Evolutionary conservation across 2,888 invertebrate species (phyloP), one percentile per base, ranked within the genome.

Genomic region (Drosophila vallismaia): DNA sequence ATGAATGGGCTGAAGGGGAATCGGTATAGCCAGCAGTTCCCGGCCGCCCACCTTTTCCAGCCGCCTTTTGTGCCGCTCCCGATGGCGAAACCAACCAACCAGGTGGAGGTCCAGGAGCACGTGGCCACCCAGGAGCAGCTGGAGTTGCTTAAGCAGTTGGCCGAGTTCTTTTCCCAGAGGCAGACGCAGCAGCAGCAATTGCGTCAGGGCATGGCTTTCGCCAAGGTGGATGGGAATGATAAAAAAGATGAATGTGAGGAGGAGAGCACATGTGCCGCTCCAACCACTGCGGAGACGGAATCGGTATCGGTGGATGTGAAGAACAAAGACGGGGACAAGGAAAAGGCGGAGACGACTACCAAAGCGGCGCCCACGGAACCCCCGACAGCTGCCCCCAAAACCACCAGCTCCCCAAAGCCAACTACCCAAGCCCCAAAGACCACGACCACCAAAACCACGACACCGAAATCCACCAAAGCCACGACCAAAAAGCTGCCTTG

Each of bases 71-170:
- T 57, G 8, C 57, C 50, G 2, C 5, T 31, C 9, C 36, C 52
- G 12, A 4, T n/a, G 12, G 31, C 8, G 24, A 38, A 52, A 8
- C 10, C 26, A 9, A 8, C 8, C 19, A 19, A 19, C 19, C 19
- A 1, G 40, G 19, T n/a, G 9, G 40, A 14, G 40, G 19, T 42
- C 40, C 14, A 5, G 12, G 40, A 40, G 36, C 26, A 36, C 3
- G 49, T 33, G 5, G 60, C 69, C 1, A 54, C 69, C 0, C 3
- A 28, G 8, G 56, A 70, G 7, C 75, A 69, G 44, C 42, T 76
- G 46, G 60, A 74, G 56, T 10, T 77, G 33, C 48, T 81, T 31
- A 74, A 77, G n/a, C 77, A 83, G 36, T 54, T 81, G 10, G 52
- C 71, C 3, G 68, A 71, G 0, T 70, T 49, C 4, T 66, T 80